Evolutionary conservation across 2,797 vertebrate genomes (phyloP).

Genomic region (Cyprinella venusta): DNA sequence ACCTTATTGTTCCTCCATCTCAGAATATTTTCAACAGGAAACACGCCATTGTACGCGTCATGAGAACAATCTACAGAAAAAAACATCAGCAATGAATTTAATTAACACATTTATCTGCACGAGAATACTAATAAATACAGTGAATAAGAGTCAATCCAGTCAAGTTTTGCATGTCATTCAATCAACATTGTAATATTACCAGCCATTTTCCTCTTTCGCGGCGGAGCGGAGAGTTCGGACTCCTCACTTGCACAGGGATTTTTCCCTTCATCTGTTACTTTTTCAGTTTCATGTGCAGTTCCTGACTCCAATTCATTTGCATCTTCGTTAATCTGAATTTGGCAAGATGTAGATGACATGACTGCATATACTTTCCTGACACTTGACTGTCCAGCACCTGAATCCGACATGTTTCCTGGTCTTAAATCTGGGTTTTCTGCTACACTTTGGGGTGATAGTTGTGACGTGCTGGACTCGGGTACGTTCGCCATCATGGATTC

Average conservation of each 20-base stretch:
- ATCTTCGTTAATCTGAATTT: conserved; percentile 35
- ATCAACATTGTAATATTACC: conserved; percentile 41
- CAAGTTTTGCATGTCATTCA: not conserved
- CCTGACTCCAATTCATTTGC: conserved; percentile 1
- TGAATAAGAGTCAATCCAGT: not conserved
- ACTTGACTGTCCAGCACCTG: conserved; percentile 16
- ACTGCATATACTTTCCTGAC: conserved; percentile 19
- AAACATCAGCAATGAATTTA: not conserved
- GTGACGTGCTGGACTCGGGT: not conserved
- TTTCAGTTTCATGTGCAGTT: not conserved
- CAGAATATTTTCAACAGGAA: conserved; percentile 62
- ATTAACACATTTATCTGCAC: not conserved
- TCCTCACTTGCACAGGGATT: conserved; percentile 34
- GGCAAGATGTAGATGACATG: conserved; percentile 23
- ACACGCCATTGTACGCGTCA: conserved; percentile 57
- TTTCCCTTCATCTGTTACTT: conserved; percentile 26
- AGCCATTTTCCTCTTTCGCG: conserved; percentile 46
- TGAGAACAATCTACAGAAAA: conserved; percentile 50
- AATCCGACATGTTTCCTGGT: conserved; percentile 12
- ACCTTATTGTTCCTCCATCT: conserved; percentile 59
- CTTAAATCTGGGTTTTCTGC: conserved; percentile 17
- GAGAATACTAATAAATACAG: not conserved
- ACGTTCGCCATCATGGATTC: not conserved
- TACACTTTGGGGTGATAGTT: not conserved
- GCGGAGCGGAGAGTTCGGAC: conserved; percentile 29